Percentiles rank a stretch among this genome's conserved stretches.
Evolutionary conservation across 2,797 vertebrate genomes (phyloP).

Genomic region (Clarias laeviceps): DNA sequence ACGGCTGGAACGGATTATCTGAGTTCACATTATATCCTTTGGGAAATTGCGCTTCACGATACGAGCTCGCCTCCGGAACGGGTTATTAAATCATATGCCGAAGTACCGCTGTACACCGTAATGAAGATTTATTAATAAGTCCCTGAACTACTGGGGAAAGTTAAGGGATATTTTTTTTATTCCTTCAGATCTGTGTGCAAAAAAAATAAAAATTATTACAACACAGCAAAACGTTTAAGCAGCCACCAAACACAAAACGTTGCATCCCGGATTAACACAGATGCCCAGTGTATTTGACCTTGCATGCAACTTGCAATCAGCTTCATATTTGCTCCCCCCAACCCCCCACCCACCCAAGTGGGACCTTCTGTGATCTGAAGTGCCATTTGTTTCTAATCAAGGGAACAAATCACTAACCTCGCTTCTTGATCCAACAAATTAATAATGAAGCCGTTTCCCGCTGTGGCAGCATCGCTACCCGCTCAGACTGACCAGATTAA

Average conservation of each 20-base stretch:
- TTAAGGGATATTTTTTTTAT: not conserved
- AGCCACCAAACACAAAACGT: slow-evolving; percentile 58
- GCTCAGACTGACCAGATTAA: slow-evolving; percentile 46
- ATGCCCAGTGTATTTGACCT: slow-evolving; percentile 59
- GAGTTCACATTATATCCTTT: too few relatives aligned
- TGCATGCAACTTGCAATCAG: slow-evolving; percentile 56
- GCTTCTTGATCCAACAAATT: slow-evolving; percentile 41
- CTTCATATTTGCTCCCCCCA: slow-evolving; percentile 7
- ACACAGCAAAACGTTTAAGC: slow-evolving; percentile 51
- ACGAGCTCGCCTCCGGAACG: too few relatives aligned
- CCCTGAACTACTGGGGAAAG: not conserved
- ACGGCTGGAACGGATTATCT: too few relatives aligned
- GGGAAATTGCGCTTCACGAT: too few relatives aligned
- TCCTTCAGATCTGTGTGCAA: not conserved
- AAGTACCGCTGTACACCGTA: too few relatives aligned
- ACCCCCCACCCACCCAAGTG: not conserved
- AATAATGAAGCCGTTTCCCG: not conserved
- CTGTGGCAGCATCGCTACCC: slow-evolving; percentile 37
- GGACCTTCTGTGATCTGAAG: slow-evolving; percentile 44
- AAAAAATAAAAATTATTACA: not conserved
- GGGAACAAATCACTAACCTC: slow-evolving; percentile 66
- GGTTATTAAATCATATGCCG: too few relatives aligned
- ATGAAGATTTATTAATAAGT: not conserved
- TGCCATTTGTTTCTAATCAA: slow-evolving; percentile 60
- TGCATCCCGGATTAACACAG: slow-evolving; percentile 55